Evolutionary conservation across 2,888 invertebrate species (phyloP), one percentile per base, ranked within the genome.

Genomic region (Zygaena filipendulae): DNA sequence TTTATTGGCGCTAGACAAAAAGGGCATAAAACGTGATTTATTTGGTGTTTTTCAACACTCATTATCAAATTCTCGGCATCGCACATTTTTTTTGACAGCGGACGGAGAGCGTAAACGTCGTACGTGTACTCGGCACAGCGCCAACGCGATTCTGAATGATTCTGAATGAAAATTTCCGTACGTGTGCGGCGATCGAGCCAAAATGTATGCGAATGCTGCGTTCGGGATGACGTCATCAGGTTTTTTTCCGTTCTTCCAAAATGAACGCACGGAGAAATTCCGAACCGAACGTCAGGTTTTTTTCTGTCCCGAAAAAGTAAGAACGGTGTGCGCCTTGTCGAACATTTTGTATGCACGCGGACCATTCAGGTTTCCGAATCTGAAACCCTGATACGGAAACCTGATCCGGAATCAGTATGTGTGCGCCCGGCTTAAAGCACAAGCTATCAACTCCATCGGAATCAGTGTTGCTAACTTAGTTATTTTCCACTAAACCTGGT

Each of bases 61-160:
- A 25, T 25, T 25, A 25, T 25, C 10, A 25, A 25, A 25, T 25
- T 25, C 9, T 25, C 16, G 14, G 14, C 3, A 11, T 25, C 25
- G 11, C 25, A 25, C 25, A 25, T 25, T 25, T 25, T 25, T n/a
- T 20, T 20, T 20, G 21, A 20, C 21, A 20, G 21, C 10, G 21
- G 21, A 20, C 21, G 21, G 21, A 20, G 21, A 20, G 21, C 21
- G 21, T 20, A n/a, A 20, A n/a, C 8, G 8, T 20, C 20, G 9
- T 20, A 20, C 20, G 20, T n/a, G n/a, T n/a, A n/a, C n/a, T n/a
- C n/a, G n/a, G n/a, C n/a, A n/a, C n/a, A n/a, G 20, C 20, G 9
- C 20, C 21, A 9, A 20, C 21, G 21, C 21, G 21, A 20, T 20
- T 20, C 21, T 20, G 21, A 20, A 20, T 20, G 21, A 20, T n/a